Conservation (phyloP, 2,113 vertebrate species). For the Psilopogon haemacephalus region DNA sequence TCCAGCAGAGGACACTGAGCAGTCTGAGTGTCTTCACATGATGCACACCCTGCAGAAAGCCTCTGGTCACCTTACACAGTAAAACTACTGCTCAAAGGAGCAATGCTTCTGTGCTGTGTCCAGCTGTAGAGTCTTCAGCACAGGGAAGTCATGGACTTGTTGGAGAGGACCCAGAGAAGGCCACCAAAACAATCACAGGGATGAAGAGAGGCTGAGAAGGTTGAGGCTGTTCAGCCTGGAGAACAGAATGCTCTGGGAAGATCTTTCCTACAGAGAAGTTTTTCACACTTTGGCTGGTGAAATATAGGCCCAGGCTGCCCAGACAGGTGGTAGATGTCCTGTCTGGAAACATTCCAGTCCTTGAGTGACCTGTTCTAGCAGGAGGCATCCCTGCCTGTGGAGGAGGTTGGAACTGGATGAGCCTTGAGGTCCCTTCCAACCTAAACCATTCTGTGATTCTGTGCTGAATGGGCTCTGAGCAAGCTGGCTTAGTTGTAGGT, state of each 20-base stretch:
- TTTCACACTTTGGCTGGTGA: too few relatives aligned
- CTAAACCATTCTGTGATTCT: too few relatives aligned
- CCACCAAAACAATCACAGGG: too few relatives aligned
- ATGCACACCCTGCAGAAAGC: accelerated
- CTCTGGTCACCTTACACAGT: background rate
- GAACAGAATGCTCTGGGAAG: background rate
- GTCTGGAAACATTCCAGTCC: background rate
- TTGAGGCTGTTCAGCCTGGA: background rate
- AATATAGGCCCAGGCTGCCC: too few relatives aligned
- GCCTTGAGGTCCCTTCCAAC: too few relatives aligned
- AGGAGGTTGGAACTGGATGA: too few relatives aligned
- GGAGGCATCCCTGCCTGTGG: too few relatives aligned
- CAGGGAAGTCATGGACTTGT: accelerated
- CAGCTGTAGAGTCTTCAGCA: background rate
- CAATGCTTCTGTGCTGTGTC: background rate
- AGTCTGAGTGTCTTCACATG: accelerated
- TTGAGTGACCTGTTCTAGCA: too few relatives aligned
- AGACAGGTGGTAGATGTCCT: too few relatives aligned
- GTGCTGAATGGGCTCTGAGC: background rate
- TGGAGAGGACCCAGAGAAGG: background rate
- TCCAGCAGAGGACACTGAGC: accelerated
- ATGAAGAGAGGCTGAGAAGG: background rate
- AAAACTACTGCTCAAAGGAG: background rate
- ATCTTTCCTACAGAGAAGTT: background rate
- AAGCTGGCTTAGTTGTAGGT: background rate